Evolutionary conservation across 2,113 vertebrate genomes (phyloP), one percentile per base, ranked within the genome.

Genomic region (Choloepus hoffmanni): DNA sequence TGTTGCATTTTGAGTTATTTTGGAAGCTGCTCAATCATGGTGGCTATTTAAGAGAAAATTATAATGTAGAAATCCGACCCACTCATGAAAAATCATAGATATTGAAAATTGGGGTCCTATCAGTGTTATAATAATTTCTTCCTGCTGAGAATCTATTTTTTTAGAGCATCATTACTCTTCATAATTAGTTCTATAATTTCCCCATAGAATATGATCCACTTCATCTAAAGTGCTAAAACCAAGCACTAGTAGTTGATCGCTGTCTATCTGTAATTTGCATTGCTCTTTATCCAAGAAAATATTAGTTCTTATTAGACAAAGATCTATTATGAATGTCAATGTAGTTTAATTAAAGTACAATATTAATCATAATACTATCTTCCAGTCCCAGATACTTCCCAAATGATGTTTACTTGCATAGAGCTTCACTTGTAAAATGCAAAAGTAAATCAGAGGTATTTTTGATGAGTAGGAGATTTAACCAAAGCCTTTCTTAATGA

Each of bases 131-230:
- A 81, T 91, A 97, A 98, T 98, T 97, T 97, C 60, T 62, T 97
- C 76, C 92, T 92, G 28, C 90, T 97, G 84, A 97, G 84, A 96
- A 96, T 95, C 68, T 94, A 30, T 89, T 92, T 81, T 97, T 85
- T 95, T 95, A 97, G 79, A 89, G 65, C 58, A 87, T 94, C 92
- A 96, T 98, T 97, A 92, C 76, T 96, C 96, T 95, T 95, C 89
- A 90, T 97, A 98, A 97, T 98, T 97, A 98, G 96, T 88, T 97
- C 89, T 95, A 26, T 96, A 95, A 97, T 98, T 98, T 98, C 97
- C 94, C 96, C 88, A 58, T 55, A 97, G 93, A 98, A 83, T 96
- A 92, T 50, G 26, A 97, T 96, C 98, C 1, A 14, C 96, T 98
- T 89, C 84, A 96, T 97, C 74, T 85, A 92, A 98, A 97, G 92